A percentile compares a stretch with the other conserved stretches of the same genome.
Conservation (phyloP, 53 echinoderm and acorn worm genomes). For the Antedon mediterranea region DNA sequence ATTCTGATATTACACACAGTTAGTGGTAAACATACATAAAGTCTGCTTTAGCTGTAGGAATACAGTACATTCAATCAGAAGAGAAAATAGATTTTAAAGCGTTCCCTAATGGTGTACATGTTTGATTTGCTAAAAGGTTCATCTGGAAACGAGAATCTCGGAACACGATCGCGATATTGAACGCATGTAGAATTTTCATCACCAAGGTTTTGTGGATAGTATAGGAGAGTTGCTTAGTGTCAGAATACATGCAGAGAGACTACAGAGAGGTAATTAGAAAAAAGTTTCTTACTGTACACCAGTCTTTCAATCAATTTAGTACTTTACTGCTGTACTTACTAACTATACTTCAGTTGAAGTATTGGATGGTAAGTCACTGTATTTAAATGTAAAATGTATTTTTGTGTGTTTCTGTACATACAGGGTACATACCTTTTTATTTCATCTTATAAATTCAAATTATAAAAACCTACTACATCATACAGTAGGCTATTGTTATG, state of each 20-base stretch:
- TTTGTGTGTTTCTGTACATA: too few species aligned
- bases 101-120: not conserved
- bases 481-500: too few species aligned
- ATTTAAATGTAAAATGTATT: too few species aligned
- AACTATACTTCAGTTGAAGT: too few species aligned
- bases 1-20: not conserved
- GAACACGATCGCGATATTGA: slow-evolving; percentile 91
- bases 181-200: slow-evolving; percentile 97
- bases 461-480: too few species aligned
- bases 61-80: not conserved
- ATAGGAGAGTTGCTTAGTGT: slow-evolving; percentile 85
- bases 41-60: not conserved
- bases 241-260: slow-evolving; percentile 65
- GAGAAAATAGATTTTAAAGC: not conserved
- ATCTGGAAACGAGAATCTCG: slow-evolving; percentile 54
- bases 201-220: slow-evolving; percentile 94
- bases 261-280: slow-evolving; percentile 45
- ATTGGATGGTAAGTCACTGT: too few species aligned
- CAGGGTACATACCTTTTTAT: too few species aligned
- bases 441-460: too few species aligned
- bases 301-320: too few species aligned
- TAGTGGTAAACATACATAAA: not conserved
- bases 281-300: not conserved
- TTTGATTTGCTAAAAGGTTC: not conserved
- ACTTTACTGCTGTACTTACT: too few species aligned